A percentile compares a stretch with the other conserved stretches of the same genome.
Conservation (phyloP, 2,113 vertebrate genomes). For the Anarrhichthys ocellatus region DNA sequence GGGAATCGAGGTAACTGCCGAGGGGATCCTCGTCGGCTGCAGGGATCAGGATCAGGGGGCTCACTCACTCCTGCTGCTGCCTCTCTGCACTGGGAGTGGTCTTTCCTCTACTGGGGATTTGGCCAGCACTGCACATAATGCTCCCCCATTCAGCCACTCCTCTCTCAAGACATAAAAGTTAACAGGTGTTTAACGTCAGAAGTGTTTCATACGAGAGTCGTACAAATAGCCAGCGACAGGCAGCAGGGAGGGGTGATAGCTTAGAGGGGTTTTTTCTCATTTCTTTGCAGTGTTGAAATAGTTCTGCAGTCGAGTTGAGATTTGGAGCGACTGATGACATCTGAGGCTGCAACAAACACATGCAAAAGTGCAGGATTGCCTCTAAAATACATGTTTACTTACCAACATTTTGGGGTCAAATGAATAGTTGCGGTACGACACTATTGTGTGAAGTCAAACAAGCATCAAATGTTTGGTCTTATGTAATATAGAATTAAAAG, state of each 20-base stretch:
- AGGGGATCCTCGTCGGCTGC: constrained; percentile 55
- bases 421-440: constrained; percentile 10
- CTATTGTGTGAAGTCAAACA: neutral
- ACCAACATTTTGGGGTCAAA: neutral
- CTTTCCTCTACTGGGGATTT: constrained; percentile 80
- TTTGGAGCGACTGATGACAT: constrained; percentile 39
- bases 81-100: constrained; percentile 71
- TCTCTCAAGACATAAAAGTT: constrained; percentile 80
- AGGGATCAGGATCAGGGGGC: constrained; percentile 43
- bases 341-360: constrained; percentile 40
- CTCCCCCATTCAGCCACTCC: constrained; percentile 71
- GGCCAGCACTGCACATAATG: constrained; percentile 74
- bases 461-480: neutral
- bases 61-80: constrained; percentile 50
- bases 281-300: constrained; percentile 54
- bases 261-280: neutral
- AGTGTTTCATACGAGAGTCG: constrained; percentile 65
- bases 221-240: constrained; percentile 74
- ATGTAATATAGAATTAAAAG: neutral
- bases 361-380: constrained; percentile 11
- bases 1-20: constrained; percentile 57
- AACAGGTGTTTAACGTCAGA: constrained; percentile 83
- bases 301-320: constrained; percentile 30
- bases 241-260: constrained; percentile 58
- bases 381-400: neutral